Evolutionary conservation across 2,113 vertebrate species (phyloP).

Genomic region (Alouatta palliata): DNA sequence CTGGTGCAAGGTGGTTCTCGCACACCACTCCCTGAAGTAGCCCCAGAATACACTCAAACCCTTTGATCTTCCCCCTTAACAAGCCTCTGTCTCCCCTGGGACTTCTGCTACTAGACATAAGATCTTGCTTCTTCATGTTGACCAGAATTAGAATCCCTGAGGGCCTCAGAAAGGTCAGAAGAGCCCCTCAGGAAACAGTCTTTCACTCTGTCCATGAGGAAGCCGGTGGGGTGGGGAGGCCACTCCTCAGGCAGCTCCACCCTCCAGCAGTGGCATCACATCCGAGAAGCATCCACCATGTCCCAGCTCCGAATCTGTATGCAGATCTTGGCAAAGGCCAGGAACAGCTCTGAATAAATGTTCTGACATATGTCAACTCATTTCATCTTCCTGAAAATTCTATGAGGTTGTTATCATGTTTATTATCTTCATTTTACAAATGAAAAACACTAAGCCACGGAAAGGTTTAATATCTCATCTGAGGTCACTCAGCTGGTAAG

Average conservation of each 20-base stretch:
- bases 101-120: neutral
- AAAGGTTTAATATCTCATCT: neutral
- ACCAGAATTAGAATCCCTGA: neutral
- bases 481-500: neutral
- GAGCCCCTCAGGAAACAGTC: neutral
- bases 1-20: neutral
- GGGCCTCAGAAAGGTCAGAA: neutral
- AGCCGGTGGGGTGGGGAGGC: neutral
- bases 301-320: neutral
- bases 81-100: neutral
- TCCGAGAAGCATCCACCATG: neutral
- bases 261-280: neutral
- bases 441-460: neutral
- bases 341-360: neutral
- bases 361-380: neutral
- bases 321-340: neutral
- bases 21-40: neutral
- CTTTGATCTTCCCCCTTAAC: neutral
- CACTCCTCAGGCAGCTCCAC: neutral
- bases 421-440: neutral
- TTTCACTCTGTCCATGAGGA: neutral
- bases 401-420: neutral
- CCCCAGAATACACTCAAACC: neutral
- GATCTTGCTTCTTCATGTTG: neutral
- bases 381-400: constrained; percentile 19